Base-by-base conservation (phyloP, 92 coral and sea anemone genomes). In the Actinernus sp. region DNA sequence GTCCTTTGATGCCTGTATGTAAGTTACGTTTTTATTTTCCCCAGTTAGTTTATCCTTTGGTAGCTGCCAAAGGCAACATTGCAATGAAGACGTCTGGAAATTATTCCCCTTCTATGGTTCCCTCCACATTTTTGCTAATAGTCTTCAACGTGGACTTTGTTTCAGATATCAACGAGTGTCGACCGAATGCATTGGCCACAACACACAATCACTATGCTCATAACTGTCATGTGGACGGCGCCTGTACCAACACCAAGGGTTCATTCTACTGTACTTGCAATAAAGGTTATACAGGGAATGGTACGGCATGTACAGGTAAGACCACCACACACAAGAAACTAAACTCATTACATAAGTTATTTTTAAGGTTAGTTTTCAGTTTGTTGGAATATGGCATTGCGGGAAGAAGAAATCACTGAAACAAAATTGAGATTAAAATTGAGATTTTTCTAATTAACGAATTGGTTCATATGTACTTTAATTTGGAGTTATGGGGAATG, bases 301-400 rank as follows among this genome's bases (percentile, higher is more conserved):
- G 93, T 36, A 65, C 68, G n/a, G 30, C 61, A 33, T 88, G 93
- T 50, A 60, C 69, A n/a, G 93, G 93, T 87, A 76, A 83, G 88
- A 61, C 3, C 30, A 31, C 19, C 21, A 45, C 18, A 8, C 19
- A 12, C 10, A 18, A 8, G 6, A 17, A 6, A 9, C 52, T 34
- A 34, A 14, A 34, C 6, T n/a, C n/a, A n/a, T n/a, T n/a, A n/a
- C n/a, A n/a, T n/a, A n/a, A n/a, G n/a, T n/a, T n/a, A n/a, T n/a
- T 34, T 34, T 6, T 0, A 55, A 55, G n/a, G 10, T 31, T 4
- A 26, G 22, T 32, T 0, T 32, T 22, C 27, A 58, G 89, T 83
- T 83, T 83, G 89, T 36, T 83, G 34, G 32, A 68, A 83, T 83
- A 76, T 37, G 62, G 32, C 89, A 83, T 76, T 59, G 55, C 56